A percentile compares a stretch with the other conserved stretches of the same genome.
Conservation (phyloP, 2,888 invertebrate species). For the Latrodectus hesperus region DNA sequence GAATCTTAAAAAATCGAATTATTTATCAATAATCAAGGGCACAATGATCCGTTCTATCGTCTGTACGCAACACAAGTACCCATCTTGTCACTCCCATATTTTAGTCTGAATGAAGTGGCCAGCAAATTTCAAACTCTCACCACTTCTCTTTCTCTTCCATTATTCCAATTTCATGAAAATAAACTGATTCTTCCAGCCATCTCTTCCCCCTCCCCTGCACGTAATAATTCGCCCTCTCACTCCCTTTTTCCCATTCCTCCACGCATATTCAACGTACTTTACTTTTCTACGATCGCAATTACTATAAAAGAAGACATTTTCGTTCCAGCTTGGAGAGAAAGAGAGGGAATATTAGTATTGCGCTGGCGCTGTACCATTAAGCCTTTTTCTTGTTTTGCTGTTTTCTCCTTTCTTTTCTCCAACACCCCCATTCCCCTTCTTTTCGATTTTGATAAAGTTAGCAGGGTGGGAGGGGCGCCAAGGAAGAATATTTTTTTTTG, state of each 20-base stretch:
- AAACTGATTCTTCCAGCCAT: slow-evolving; percentile 43
- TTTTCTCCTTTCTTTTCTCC: slow-evolving; percentile 21
- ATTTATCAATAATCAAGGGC: too few species aligned
- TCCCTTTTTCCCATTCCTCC: slow-evolving; percentile 2
- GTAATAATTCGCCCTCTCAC: slow-evolving; percentile 31
- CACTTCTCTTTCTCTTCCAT: slow-evolving; percentile 21
- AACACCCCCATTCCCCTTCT: slow-evolving; percentile 16
- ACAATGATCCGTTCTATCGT: too few species aligned
- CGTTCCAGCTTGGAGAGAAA: slow-evolving; percentile 15
- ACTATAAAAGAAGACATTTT: slow-evolving; percentile 69
- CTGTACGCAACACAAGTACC: not conserved
- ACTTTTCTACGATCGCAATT: slow-evolving; percentile 59
- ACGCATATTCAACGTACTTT: slow-evolving; percentile 24
- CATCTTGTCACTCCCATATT: slow-evolving; percentile 3
- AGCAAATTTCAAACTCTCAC: slow-evolving; percentile 56
- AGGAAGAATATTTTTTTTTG: slow-evolving; percentile 37
- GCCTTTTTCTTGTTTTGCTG: slow-evolving; percentile 37
- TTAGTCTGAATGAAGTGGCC: slow-evolving; percentile 30
- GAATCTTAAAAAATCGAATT: too few species aligned
- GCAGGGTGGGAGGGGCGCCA: slow-evolving; percentile 46
- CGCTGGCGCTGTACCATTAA: slow-evolving; percentile 65
- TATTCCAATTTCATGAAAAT: slow-evolving; percentile 51
- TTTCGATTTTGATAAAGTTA: slow-evolving; percentile 68
- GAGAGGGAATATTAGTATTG: slow-evolving; percentile 50
- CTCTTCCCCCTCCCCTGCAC: not conserved